Percentiles rank a stretch among this genome's conserved stretches.
Evolutionary conservation across 2,888 invertebrate genomes (phyloP).

Genomic region (Pristionchus arcanus): DNA sequence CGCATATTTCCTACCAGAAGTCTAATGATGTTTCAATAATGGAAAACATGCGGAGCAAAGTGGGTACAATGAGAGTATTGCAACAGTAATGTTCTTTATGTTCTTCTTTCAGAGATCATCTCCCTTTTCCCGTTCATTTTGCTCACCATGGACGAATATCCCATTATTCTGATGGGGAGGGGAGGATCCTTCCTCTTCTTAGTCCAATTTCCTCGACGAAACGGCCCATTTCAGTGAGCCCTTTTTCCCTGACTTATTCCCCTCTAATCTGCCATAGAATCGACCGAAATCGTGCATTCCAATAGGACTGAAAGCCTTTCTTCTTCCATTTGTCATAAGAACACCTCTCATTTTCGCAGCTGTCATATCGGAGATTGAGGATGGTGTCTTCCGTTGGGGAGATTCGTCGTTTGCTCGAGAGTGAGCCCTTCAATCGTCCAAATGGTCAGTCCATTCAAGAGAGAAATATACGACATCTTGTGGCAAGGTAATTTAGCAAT

Average conservation of each 20-base stretch:
- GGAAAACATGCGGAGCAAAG: too few relatives aligned
- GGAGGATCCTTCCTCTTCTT: not conserved
- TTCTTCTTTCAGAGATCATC: not conserved
- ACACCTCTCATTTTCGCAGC: constrained; percentile 12
- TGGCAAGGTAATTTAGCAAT: not conserved
- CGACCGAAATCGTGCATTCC: not conserved
- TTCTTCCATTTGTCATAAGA: constrained; percentile 6
- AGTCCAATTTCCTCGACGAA: constrained; percentile 40
- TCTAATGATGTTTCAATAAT: too few relatives aligned
- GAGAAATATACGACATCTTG: not conserved
- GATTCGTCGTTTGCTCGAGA: constrained; percentile 22
- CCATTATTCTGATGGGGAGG: not conserved
- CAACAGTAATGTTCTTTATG: too few relatives aligned
- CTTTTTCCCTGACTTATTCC: not conserved
- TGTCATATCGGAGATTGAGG: constrained; percentile 21
- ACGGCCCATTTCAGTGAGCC: constrained; percentile 4
- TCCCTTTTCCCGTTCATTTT: not conserved
- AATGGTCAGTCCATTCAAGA: constrained; percentile 11
- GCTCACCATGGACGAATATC: not conserved
- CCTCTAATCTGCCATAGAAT: not conserved
- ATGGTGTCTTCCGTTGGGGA: constrained; percentile 7
- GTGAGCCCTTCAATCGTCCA: not conserved
- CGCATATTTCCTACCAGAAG: too few relatives aligned
- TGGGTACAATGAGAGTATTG: too few relatives aligned
- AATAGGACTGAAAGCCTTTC: not conserved